A percentile compares a stretch with the other conserved stretches of the same genome.
phyloP scores from a whole-genome alignment of 2,113 vertebrate species.

The Thamnaconus septentrionalis region DNA sequence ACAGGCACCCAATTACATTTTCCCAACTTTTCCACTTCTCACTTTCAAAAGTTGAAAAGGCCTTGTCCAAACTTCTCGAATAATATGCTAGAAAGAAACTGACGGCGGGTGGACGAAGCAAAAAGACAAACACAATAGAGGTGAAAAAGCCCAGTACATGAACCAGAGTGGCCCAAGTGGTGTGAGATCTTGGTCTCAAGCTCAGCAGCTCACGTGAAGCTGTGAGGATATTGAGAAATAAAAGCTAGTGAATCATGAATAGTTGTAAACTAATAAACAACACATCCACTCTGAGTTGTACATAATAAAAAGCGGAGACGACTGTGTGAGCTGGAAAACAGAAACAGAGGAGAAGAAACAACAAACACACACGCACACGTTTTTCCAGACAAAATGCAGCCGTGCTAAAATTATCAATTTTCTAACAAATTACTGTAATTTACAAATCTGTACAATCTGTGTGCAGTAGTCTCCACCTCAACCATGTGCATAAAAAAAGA shows the following conservation, averaged over 20 bases:
- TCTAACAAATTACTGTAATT: constrained; percentile 38
- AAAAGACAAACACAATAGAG: constrained; percentile 70
- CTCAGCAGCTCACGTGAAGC: too few relatives aligned
- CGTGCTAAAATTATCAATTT: constrained; percentile 30
- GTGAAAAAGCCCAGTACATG: constrained; percentile 80
- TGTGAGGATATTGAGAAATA: constrained; percentile 6
- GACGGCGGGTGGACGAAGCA: constrained; percentile 25
- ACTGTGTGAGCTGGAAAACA: not conserved
- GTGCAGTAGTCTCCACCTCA: constrained; percentile 32
- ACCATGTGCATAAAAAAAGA: constrained; percentile 15
- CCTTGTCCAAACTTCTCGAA: constrained; percentile 32
- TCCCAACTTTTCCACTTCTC: constrained; percentile 29
- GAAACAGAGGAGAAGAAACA: not conserved
- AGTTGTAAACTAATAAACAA: constrained; percentile 57
- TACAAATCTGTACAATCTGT: constrained; percentile 30
- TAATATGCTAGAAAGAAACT: constrained; percentile 45
- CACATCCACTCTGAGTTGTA: constrained; percentile 43
- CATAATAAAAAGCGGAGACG: constrained; percentile 20
- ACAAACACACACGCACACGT: constrained; percentile 9
- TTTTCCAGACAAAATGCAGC: constrained; percentile 15
- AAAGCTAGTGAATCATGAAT: constrained; percentile 68
- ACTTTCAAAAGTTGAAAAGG: constrained; percentile 29
- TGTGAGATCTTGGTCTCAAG: constrained; percentile 5
- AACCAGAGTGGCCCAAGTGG: constrained; percentile 38
- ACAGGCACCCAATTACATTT: constrained; percentile 17